Evolutionary conservation across 2,797 vertebrate genomes (phyloP).

Genomic region (Enteromius treurensis): DNA sequence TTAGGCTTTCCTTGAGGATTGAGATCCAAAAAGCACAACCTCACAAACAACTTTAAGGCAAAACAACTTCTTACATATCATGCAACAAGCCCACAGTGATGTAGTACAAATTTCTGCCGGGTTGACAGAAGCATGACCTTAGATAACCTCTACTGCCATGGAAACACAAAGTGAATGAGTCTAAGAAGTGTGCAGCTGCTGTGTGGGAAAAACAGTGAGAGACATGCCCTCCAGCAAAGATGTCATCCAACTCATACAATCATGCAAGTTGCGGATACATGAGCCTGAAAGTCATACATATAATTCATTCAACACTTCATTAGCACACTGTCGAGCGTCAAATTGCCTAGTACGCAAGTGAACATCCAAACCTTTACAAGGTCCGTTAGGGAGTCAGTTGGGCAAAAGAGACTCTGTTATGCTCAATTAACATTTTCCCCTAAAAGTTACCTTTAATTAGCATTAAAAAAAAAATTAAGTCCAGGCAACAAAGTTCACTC

Average conservation of each 20-base stretch:
- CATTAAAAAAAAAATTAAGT: neutral
- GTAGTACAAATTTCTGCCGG: conserved; percentile 3
- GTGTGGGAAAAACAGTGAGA: conserved; percentile 3
- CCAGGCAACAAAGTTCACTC: neutral
- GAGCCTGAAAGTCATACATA: neutral
- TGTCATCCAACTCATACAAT: conserved; percentile 17
- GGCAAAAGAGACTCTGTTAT: conserved; percentile 11
- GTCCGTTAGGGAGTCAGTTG: neutral
- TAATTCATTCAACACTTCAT: conserved; percentile 28
- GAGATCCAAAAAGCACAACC: neutral
- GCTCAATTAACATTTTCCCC: conserved; percentile 8
- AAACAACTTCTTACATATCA: neutral
- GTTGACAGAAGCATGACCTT: conserved; percentile 38
- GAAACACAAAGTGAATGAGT: conserved; percentile 42
- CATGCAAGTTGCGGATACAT: conserved; percentile 1
- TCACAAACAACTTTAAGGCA: neutral
- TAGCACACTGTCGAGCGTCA: neutral
- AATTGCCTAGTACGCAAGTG: neutral
- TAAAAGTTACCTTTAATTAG: conserved; percentile 15
- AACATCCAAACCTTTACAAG: neutral
- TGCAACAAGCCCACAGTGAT: neutral
- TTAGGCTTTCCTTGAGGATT: neutral
- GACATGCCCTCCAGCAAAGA: conserved; percentile 39
- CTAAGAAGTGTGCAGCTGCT: neutral
- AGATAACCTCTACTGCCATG: conserved; percentile 44